phyloP scores from a whole-genome alignment of 2,888 invertebrate genomes.

The Pinctada fucata region DNA sequence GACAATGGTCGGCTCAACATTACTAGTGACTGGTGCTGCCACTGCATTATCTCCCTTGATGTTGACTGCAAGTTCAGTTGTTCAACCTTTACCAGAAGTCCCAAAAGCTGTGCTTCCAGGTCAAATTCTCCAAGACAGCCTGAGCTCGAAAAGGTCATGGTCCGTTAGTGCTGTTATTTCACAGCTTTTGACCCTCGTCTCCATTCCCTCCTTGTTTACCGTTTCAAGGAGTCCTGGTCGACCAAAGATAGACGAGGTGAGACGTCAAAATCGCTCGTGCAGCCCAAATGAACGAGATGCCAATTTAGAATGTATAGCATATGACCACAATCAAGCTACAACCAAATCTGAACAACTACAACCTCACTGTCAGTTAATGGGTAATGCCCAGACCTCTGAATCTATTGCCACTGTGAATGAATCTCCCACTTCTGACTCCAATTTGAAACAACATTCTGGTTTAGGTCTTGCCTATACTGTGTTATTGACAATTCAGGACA shows the following conservation, averaged over 20 bases:
- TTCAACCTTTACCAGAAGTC: constrained; percentile 2
- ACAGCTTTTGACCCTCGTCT: neutral
- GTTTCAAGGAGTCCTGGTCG: neutral
- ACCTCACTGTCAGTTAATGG: neutral
- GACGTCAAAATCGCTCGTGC: neutral
- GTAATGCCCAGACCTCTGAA: neutral
- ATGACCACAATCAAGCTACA: no score
- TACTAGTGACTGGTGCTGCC: constrained; percentile 65
- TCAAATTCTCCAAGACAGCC: neutral
- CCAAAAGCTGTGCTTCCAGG: neutral
- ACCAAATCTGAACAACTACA: neutral
- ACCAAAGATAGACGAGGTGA: neutral
- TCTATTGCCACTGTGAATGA: neutral
- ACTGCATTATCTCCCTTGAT: constrained; percentile 38
- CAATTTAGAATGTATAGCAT: no score
- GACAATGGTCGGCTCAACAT: constrained; percentile 81
- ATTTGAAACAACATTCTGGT: neutral
- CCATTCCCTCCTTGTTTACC: neutral
- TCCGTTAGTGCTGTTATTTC: neutral
- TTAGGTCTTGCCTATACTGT: neutral
- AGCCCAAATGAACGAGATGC: neutral
- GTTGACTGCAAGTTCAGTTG: constrained; percentile 20
- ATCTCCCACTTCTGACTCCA: neutral
- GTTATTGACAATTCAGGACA: constrained; percentile 23
- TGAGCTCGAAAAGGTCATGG: neutral